These are phyloP conservation scores for Amphilophus citrinellus DNA, from an alignment of 2,113 vertebrate species.

Conservation along the genomic window DNA sequence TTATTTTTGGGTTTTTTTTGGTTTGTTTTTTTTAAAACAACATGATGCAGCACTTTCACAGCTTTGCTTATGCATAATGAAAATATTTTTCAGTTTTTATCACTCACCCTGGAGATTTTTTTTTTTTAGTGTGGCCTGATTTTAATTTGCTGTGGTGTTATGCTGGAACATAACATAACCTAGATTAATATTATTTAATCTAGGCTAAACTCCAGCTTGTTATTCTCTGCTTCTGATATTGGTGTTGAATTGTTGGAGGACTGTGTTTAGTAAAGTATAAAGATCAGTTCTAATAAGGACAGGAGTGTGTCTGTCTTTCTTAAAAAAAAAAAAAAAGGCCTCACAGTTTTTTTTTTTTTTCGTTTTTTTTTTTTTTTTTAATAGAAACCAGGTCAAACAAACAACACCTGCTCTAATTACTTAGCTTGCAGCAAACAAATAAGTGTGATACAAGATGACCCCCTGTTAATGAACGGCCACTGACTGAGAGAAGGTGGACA, in stretches of 20 bases:
- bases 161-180: no score
- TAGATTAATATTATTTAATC: background rate
- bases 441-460: background rate
- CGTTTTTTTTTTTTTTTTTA: constrained; percentile 14
- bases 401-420: constrained; percentile 38
- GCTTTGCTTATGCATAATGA: background rate
- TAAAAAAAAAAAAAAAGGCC: background rate
- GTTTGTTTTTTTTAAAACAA: background rate
- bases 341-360: constrained; percentile 9
- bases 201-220: background rate
- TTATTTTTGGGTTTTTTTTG: no score
- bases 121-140: background rate
- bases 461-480: constrained; percentile 25
- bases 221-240: background rate
- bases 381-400: constrained; percentile 24
- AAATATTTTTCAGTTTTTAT: background rate
- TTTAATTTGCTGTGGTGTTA: background rate
- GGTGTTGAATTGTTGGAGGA: background rate
- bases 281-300: background rate
- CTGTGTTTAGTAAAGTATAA: background rate
- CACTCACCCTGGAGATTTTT: background rate
- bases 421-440: constrained; percentile 5
- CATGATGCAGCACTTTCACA: background rate
- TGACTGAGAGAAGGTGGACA: constrained; percentile 27
- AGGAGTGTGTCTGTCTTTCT: background rate